These are phyloP conservation scores for Aeoliscus strigatus DNA, from an alignment of 2,797 vertebrate species.

Conservation along the genomic window DNA sequence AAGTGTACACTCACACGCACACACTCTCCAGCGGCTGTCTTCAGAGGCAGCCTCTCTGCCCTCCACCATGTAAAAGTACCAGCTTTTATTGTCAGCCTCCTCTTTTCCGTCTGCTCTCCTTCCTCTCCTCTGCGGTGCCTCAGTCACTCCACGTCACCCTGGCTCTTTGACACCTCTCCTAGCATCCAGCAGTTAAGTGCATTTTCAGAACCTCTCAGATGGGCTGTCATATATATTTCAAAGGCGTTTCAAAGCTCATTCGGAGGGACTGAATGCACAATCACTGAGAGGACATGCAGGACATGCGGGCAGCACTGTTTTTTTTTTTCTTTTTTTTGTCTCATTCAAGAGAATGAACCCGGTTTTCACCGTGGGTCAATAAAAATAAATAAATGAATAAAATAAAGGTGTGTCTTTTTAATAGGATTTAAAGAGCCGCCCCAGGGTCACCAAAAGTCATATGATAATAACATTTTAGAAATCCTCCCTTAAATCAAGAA, in stretches of 20 bases:
- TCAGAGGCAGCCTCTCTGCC: slow-evolving; percentile 40
- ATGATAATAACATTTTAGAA: too few relatives aligned
- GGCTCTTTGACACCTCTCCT: slow-evolving; percentile 41
- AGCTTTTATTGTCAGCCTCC: slow-evolving; percentile 37
- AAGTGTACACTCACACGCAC: slow-evolving; percentile 13
- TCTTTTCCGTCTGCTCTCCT: slow-evolving; percentile 17
- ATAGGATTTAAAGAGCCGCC: slow-evolving; percentile 2
- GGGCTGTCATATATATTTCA: slow-evolving; percentile 62
- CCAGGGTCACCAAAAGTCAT: too few relatives aligned
- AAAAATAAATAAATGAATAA: too few relatives aligned
- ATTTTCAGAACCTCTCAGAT: slow-evolving; percentile 52
- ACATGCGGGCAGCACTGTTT: not conserved
- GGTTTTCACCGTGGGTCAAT: slow-evolving; percentile 11
- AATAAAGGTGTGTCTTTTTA: too few relatives aligned
- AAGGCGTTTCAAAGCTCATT: slow-evolving; percentile 48
- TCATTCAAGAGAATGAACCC: slow-evolving; percentile 15
- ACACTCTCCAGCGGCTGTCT: slow-evolving; percentile 30
- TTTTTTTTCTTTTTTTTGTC: slow-evolving; percentile 30
- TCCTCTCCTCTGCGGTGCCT: slow-evolving; percentile 19
- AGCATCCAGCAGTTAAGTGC: slow-evolving; percentile 44
- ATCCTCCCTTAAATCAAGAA: too few relatives aligned
- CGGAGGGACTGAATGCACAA: slow-evolving; percentile 29
- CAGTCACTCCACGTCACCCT: slow-evolving; percentile 32
- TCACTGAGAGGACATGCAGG: slow-evolving; percentile 18
- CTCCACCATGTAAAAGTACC: slow-evolving; percentile 40